Conservation (phyloP, 2,888 invertebrate species). For the Drosophila rubida region DNA sequence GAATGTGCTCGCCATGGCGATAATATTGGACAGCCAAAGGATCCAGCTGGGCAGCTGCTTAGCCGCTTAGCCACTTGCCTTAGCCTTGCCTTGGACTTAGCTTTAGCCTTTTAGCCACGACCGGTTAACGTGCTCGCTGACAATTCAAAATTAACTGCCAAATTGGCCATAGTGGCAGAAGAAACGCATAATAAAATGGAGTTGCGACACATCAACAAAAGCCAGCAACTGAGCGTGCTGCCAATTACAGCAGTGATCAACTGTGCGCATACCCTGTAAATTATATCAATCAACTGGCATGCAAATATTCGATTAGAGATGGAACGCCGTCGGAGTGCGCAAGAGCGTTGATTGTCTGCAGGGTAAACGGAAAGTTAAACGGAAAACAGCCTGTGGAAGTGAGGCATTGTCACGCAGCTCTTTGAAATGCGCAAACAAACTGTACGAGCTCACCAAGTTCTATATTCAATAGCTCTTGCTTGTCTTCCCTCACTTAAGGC, state of each 20-base stretch:
- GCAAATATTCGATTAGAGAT: not conserved
- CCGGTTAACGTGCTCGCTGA: slow-evolving; percentile 72
- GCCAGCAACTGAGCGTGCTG: not conserved
- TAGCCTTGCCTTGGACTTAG: not conserved
- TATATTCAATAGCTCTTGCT: too few species aligned
- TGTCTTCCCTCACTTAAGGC: too few species aligned
- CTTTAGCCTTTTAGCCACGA: slow-evolving; percentile 2
- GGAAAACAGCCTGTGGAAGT: slow-evolving; percentile 38
- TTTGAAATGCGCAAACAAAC: not conserved
- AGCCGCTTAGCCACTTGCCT: slow-evolving; percentile 6
- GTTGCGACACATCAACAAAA: slow-evolving; percentile 50
- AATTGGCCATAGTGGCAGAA: slow-evolving; percentile 59
- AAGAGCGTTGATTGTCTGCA: not conserved
- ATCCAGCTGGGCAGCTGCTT: slow-evolving; percentile 30
- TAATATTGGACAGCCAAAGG: slow-evolving; percentile 42
- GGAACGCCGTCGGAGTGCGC: not conserved
- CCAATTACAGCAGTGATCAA: not conserved
- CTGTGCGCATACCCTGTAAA: not conserved
- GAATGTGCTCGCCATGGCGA: slow-evolving; percentile 74
- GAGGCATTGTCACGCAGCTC: slow-evolving; percentile 44
- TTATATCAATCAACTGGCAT: not conserved
- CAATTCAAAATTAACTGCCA: slow-evolving; percentile 78
- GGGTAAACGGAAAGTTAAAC: slow-evolving; percentile 4
- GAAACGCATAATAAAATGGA: slow-evolving; percentile 69
- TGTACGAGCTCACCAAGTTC: too few species aligned